Conservation (phyloP, 2,888 invertebrate species). For the Agrochola litura region DNA sequence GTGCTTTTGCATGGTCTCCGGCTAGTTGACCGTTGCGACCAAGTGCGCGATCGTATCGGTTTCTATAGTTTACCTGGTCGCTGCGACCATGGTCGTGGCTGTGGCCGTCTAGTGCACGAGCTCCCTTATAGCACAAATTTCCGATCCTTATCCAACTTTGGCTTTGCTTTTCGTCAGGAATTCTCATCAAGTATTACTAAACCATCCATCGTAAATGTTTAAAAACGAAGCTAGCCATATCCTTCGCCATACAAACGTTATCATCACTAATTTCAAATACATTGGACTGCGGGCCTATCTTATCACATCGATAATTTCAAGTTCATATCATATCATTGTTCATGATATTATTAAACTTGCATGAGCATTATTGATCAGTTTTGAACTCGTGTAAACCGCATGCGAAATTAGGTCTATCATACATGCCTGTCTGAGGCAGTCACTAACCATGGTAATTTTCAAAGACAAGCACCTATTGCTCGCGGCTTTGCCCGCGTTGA, state of each 20-base stretch:
- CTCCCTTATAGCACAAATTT: neutral
- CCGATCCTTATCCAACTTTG: neutral
- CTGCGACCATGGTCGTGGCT: too few species aligned
- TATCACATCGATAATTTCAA: slow-evolving; percentile 58
- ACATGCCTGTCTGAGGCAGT: too few species aligned
- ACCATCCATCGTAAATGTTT: neutral
- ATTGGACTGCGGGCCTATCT: slow-evolving; percentile 49
- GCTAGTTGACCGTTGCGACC: too few species aligned
- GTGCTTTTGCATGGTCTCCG: too few species aligned
- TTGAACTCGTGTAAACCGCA: neutral
- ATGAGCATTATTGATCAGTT: slow-evolving; percentile 52
- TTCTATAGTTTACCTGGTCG: too few species aligned
- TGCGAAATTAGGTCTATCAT: slow-evolving; percentile 7
- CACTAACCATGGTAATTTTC: neutral
- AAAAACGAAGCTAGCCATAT: neutral
- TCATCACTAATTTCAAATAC: slow-evolving; percentile 53
- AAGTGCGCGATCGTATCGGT: too few species aligned
- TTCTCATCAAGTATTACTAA: neutral
- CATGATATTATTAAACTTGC: slow-evolving; percentile 59
- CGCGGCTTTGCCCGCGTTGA: neutral
- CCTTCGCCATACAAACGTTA: slow-evolving; percentile 7
- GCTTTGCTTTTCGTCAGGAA: too few species aligned
- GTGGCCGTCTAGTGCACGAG: too few species aligned
- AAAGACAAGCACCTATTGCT: neutral
- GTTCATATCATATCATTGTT: slow-evolving; percentile 53